Base-by-base conservation (phyloP, 2,888 invertebrate species). In the Melikaiella ostensackeni region DNA sequence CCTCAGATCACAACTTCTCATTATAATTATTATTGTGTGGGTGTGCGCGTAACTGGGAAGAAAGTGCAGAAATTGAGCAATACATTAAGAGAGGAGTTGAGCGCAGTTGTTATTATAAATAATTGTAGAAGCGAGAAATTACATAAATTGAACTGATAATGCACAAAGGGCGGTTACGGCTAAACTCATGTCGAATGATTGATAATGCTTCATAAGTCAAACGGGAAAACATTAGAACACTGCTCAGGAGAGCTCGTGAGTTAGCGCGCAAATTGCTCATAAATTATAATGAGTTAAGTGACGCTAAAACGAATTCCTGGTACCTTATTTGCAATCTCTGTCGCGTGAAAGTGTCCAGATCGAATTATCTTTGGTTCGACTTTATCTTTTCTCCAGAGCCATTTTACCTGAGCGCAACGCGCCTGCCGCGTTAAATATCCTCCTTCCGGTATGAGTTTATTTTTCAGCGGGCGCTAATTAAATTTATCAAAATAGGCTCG, bases 251-350 rank as follows among this genome's bases (percentile, higher is more conserved):
- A 70, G 70, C 70, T 70, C 70, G 46, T 70, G 70, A 70, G 70
- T 70, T 70, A 70, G 70, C 70, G 66, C 66, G 70, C 70, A 70
- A 70, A 70, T 50, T 70, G 70, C 70, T 70, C 70, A 70, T 70
- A 70, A 70, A 70, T 70, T 70, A 70, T 70, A 70, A 70, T 70
- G 70, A 70, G 70, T 70, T 70, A 70, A 70, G 70, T 70, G 70
- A 70, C 50, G 70, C 70, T 70, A 70, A 70, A 70, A 70, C 50
- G 70, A 70, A 70, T 70, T 70, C 70, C 30, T 50, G 50, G 50
- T 70, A 30, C 70, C 70, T 70, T 70, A 70, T 70, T 70, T 70
- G 70, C 50, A 70, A 70, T 50, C 50, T 30, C 50, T 70, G 50
- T 70, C 70, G 42, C 70, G 70, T 70, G 70, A 70, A 70, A 70